phyloP scores from a whole-genome alignment of 2,797 vertebrate species.

The Odontamblyopus lacepedii region DNA sequence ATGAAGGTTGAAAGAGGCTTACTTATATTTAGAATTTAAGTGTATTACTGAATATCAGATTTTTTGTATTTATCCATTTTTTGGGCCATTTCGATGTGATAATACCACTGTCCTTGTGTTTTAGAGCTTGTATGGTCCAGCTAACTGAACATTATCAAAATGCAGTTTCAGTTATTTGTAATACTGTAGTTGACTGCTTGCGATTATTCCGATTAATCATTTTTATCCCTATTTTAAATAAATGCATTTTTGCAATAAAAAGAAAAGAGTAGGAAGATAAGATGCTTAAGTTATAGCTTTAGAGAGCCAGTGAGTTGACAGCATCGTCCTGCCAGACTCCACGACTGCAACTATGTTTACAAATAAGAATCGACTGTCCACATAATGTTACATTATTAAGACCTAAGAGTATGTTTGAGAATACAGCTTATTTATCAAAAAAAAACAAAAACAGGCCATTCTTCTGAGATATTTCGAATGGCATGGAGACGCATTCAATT shows the following conservation, averaged over 20 bases:
- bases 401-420: background rate
- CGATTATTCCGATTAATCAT: too few relatives aligned
- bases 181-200: too few relatives aligned
- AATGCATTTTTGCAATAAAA: background rate
- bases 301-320: conserved; percentile 26
- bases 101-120: too few relatives aligned
- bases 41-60: too few relatives aligned
- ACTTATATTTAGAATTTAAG: too few relatives aligned
- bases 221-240: background rate
- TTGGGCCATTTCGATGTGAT: too few relatives aligned
- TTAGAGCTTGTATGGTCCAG: too few relatives aligned
- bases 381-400: background rate
- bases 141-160: too few relatives aligned
- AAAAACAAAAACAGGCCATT: background rate
- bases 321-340: conserved; percentile 12
- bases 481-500: conserved; percentile 23
- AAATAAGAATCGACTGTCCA: conserved; percentile 3
- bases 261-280: too few relatives aligned
- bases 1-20: too few relatives aligned
- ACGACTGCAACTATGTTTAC: conserved; percentile 20
- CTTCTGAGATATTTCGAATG: background rate
- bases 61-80: too few relatives aligned
- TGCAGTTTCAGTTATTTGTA: too few relatives aligned
- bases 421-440: background rate
- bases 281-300: conserved; percentile 2